Base-by-base conservation (phyloP, 2,888 invertebrate species). In the Gastrophysa polygoni region DNA sequence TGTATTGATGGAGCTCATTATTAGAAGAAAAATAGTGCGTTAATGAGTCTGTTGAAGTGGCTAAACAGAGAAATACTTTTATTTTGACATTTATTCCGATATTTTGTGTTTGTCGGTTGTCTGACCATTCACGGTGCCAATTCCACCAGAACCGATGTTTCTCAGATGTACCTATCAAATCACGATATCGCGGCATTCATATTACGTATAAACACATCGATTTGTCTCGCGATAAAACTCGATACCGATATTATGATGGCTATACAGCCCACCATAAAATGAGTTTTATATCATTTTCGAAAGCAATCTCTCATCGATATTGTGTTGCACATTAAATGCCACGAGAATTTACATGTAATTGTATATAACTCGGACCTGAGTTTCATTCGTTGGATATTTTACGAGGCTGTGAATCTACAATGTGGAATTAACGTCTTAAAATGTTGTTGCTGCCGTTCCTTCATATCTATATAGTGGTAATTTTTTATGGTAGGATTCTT, bases 371-470 rank as follows among this genome's bases (percentile, higher is more conserved):
- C 14, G 21, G 34, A 43, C 43, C 20, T n/a, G 17, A 54, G 14
- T 18, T 49, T 46, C 50, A 58, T 55, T 54, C 21, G 49, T 55
- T 58, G 32, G n/a, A 49, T 49, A 24, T 58, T 62, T 62, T 54
- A 62, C 54, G 62, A 62, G 20, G 55, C 48, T 48, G 54, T 58
- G 49, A 58, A 62, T 62, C 29, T 44, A 54, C 54, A 58, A 43
- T 62, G 58, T 54, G 48, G 46, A 54, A 58, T 62, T 57, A 58
- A 28, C 58, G 38, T 54, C 43, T 28, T 10, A 54, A 24, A 43
- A 43, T 16, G 24, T 38, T 16, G 24, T 54, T 54, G 16, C 14
- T 54, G 43, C 21, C 16, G 43, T 43, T 24, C 38, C 43, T 16
- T 54, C 24, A 43, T 43, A 54, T 43, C 43, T 14, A n/a, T n/a